phyloP scores from a whole-genome alignment of 2,797 vertebrate species.

The Protonibea diacanthus region DNA sequence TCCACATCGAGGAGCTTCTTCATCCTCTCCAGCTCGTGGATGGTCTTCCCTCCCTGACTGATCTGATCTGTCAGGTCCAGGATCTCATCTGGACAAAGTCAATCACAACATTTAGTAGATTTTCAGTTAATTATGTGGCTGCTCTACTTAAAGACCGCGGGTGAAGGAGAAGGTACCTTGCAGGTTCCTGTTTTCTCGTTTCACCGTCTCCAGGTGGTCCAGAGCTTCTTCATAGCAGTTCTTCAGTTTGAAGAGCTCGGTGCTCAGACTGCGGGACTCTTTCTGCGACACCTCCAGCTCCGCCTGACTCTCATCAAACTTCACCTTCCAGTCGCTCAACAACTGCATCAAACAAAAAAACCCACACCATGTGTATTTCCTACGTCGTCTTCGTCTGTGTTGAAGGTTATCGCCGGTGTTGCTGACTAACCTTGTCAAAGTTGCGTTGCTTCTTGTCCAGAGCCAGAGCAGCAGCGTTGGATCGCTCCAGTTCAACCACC shows the following conservation, averaged over 20 bases:
- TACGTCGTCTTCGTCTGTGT: not conserved
- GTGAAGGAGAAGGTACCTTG: slow-evolving; percentile 84
- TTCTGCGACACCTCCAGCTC: slow-evolving; percentile 92
- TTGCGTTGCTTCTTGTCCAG: slow-evolving; percentile 94
- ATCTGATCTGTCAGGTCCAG: slow-evolving; percentile 93
- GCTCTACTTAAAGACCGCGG: rapidly evolving
- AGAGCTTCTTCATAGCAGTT: slow-evolving; percentile 93
- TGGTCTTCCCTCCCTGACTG: slow-evolving; percentile 89
- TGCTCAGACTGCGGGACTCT: slow-evolving; percentile 92
- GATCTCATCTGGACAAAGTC: slow-evolving; percentile 89
- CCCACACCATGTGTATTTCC: not conserved
- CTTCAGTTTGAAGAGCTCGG: slow-evolving; percentile 94
- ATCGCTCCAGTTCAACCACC: slow-evolving; percentile 89
- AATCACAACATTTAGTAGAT: not conserved
- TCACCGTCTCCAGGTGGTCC: slow-evolving; percentile 92
- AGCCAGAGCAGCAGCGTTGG: slow-evolving; percentile 87
- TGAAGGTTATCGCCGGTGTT: not conserved
- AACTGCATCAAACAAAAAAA: slow-evolving; percentile 60
- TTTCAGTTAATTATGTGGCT: rapidly evolving
- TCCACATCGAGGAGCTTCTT: slow-evolving; percentile 92
- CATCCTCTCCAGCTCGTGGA: slow-evolving; percentile 92
- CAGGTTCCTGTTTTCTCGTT: slow-evolving; percentile 95
- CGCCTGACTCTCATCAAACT: slow-evolving; percentile 89
- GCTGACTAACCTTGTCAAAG: slow-evolving; percentile 86
- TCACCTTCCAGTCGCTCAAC: slow-evolving; percentile 91